Evolutionary conservation across 2,888 invertebrate genomes (phyloP).

Genomic region (Mythimna pallens): DNA sequence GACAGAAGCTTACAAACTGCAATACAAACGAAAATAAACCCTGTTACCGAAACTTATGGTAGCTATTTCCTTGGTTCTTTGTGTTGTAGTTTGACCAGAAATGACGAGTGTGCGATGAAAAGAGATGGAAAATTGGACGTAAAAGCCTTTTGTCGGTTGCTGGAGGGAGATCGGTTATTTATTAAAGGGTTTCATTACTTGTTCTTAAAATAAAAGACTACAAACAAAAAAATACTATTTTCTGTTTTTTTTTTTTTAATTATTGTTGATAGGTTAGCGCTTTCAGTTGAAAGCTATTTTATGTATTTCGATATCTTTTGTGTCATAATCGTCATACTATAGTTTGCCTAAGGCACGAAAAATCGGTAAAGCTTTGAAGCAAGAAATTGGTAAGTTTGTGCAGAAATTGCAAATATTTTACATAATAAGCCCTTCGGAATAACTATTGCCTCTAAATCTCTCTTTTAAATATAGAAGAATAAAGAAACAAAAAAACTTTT

Average conservation of each 20-base stretch:
- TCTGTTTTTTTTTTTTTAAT: neutral
- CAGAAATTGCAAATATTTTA: neutral
- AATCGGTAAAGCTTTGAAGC: neutral
- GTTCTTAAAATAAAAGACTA: slow-evolving; percentile 32
- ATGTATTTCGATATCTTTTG: too few relatives aligned
- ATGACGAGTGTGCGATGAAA: slow-evolving; percentile 74
- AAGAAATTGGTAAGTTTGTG: neutral
- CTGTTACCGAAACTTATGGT: slow-evolving; percentile 39
- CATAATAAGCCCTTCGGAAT: neutral
- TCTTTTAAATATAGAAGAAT: neutral
- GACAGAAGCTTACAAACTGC: slow-evolving; percentile 76
- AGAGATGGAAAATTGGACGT: slow-evolving; percentile 74
- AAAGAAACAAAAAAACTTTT: neutral
- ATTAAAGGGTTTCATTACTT: slow-evolving; percentile 68
- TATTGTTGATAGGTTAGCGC: neutral
- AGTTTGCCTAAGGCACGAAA: neutral
- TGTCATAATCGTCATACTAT: too few relatives aligned
- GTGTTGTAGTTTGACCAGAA: slow-evolving; percentile 66
- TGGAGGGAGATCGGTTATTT: slow-evolving; percentile 70
- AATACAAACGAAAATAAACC: slow-evolving; percentile 66
- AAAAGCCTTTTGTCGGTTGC: slow-evolving; percentile 70
- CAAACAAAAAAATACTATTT: neutral
- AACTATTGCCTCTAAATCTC: neutral
- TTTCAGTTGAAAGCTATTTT: too few relatives aligned
- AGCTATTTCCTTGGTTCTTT: slow-evolving; percentile 55